phyloP scores from a whole-genome alignment of 2,797 vertebrate species.

The Crypturellus tataupa region DNA sequence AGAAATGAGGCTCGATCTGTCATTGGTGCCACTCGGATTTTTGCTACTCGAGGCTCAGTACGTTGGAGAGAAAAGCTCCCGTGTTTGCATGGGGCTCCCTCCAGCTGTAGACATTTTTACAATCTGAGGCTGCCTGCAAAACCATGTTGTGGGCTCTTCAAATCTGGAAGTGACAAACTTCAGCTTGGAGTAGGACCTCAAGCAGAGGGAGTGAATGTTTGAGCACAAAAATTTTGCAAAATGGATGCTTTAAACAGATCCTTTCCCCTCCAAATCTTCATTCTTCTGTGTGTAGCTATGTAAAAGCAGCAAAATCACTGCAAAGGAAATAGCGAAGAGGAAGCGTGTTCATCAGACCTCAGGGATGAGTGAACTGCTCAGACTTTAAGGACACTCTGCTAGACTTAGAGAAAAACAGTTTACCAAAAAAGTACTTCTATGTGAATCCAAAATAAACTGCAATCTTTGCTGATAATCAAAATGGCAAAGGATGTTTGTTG shows the following conservation, averaged over 20 bases:
- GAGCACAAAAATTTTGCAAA: background rate
- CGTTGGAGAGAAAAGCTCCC: background rate
- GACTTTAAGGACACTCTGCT: background rate
- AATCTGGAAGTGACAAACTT: background rate
- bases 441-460: background rate
- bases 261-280: background rate
- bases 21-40: background rate
- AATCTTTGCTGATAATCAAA: background rate
- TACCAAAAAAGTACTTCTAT: background rate
- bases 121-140: background rate
- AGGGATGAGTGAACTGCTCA: background rate
- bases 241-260: background rate
- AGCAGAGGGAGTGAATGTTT: background rate
- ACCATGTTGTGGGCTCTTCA: rapidly evolving
- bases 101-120: background rate
- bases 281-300: background rate
- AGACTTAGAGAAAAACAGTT: background rate
- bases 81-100: background rate
- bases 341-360: background rate
- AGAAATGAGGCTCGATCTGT: background rate
- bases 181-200: background rate
- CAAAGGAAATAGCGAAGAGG: background rate
- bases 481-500: background rate
- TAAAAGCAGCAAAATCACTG: background rate
- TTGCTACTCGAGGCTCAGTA: background rate